Percentiles rank a stretch among this genome's conserved stretches.
Evolutionary conservation across 2,888 invertebrate species (phyloP).

Genomic region (Mythimna vitellina): DNA sequence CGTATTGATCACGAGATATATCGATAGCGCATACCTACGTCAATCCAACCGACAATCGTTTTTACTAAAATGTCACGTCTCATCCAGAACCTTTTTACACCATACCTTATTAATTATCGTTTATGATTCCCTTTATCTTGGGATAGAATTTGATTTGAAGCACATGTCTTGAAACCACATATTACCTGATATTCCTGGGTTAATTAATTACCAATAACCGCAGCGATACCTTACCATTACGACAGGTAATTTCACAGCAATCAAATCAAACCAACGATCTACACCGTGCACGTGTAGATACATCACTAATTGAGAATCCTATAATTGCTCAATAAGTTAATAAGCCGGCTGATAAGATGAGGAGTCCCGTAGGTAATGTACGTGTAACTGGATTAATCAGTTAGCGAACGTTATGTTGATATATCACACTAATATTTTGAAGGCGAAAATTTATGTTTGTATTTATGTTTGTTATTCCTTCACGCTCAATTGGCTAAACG

Average conservation of each 20-base stretch:
- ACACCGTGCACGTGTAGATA: slow-evolving; percentile 14
- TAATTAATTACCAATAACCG: slow-evolving; percentile 24
- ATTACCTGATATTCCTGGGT: neutral
- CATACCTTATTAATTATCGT: too few species aligned
- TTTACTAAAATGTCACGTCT: too few species aligned
- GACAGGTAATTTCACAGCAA: slow-evolving; percentile 28
- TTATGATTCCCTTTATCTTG: too few species aligned
- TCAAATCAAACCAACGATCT: slow-evolving; percentile 28
- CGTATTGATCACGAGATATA: too few species aligned
- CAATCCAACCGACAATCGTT: too few species aligned
- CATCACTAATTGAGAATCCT: slow-evolving; percentile 47
- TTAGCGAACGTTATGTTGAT: slow-evolving; percentile 9
- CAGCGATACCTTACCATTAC: neutral
- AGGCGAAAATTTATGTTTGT: too few species aligned
- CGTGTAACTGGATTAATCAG: slow-evolving; percentile 28
- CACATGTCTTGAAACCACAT: neutral
- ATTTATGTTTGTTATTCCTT: too few species aligned
- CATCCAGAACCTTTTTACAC: too few species aligned
- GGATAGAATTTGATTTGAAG: too few species aligned
- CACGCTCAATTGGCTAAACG: too few species aligned
- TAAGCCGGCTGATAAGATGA: slow-evolving; percentile 39
- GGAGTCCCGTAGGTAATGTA: slow-evolving; percentile 26
- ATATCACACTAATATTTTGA: neutral
- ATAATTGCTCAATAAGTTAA: slow-evolving; percentile 59
- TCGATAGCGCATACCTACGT: too few species aligned